Evolutionary conservation across 1,140 invertebrate genomes (phyloP).

Genomic region (Leptinotarsa undecemlineata): DNA sequence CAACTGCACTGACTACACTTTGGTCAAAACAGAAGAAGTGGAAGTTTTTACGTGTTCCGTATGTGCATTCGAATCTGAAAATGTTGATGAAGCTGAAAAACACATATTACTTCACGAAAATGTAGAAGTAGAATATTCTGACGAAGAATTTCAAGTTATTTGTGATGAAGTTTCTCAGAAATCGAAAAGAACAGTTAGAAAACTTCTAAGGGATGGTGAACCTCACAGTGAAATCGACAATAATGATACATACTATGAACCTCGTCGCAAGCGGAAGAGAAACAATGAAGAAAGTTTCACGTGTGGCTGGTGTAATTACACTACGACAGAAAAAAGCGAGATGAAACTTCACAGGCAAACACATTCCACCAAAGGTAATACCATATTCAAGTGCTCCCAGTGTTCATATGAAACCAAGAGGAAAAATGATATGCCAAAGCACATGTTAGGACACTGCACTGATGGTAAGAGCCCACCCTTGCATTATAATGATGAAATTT

Average conservation of each 20-base stretch:
- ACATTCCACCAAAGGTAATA: conserved; percentile 25
- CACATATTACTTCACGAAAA: conserved; percentile 29
- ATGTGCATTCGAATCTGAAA: conserved; percentile 32
- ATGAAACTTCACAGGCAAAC: conserved; percentile 26
- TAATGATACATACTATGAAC: background rate
- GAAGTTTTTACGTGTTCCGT: conserved; percentile 26
- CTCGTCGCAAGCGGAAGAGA: background rate
- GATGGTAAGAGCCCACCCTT: conserved; percentile 27
- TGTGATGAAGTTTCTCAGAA: background rate
- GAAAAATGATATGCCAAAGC: conserved; percentile 42
- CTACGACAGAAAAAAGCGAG: conserved; percentile 31
- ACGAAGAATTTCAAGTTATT: conserved; percentile 15
- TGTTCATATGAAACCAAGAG: conserved; percentile 38
- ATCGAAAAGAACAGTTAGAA: conserved; percentile 8
- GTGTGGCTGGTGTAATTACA: conserved; percentile 28
- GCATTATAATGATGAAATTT: too few relatives aligned
- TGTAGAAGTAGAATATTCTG: conserved; percentile 21
- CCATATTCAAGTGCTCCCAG: conserved; percentile 30
- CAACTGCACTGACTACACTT: background rate
- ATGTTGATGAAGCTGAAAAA: conserved; percentile 35
- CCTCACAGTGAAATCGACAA: background rate
- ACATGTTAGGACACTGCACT: conserved; percentile 37
- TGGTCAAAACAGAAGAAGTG: background rate
- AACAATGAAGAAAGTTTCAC: background rate
- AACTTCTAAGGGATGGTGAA: background rate